Evolutionary conservation across 2,888 invertebrate genomes (phyloP).

Genomic region (Hermaeophaga mercurialis): DNA sequence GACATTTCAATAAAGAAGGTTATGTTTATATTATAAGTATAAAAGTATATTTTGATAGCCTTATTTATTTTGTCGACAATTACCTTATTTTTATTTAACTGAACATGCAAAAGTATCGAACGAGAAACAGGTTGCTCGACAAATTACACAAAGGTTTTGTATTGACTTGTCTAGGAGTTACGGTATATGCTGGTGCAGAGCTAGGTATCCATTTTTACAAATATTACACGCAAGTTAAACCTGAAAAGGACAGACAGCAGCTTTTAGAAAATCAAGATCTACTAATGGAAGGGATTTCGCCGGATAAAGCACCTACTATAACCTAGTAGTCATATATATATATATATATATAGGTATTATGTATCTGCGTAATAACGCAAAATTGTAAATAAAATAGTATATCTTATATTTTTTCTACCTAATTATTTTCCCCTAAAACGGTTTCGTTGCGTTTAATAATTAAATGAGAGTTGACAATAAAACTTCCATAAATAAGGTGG

Average conservation of each 20-base stretch:
- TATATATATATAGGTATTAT: too few relatives aligned
- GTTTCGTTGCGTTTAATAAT: not conserved
- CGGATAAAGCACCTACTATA: conserved; percentile 52
- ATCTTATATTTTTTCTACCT: not conserved
- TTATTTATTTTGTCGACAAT: not conserved
- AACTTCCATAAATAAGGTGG: not conserved
- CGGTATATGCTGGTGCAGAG: conserved; percentile 59
- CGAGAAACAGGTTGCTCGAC: conserved; percentile 55
- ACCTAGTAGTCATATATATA: conserved; percentile 15
- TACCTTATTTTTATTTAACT: not conserved
- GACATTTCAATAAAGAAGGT: too few relatives aligned
- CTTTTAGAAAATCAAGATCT: conserved; percentile 56
- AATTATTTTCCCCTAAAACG: not conserved
- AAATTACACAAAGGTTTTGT: conserved; percentile 64
- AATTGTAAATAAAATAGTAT: conserved; percentile 13
- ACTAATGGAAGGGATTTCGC: conserved; percentile 58
- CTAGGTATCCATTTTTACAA: conserved; percentile 59
- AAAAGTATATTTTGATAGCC: too few relatives aligned
- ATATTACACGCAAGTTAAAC: conserved; percentile 60
- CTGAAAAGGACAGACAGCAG: conserved; percentile 53
- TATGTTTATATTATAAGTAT: not conserved
- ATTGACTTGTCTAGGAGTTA: conserved; percentile 61
- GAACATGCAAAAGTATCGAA: conserved; percentile 54
- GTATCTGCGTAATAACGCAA: not conserved
- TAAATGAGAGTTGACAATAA: not conserved